phyloP scores from a whole-genome alignment of 2,888 invertebrate genomes.

The Philonicus albiceps region DNA sequence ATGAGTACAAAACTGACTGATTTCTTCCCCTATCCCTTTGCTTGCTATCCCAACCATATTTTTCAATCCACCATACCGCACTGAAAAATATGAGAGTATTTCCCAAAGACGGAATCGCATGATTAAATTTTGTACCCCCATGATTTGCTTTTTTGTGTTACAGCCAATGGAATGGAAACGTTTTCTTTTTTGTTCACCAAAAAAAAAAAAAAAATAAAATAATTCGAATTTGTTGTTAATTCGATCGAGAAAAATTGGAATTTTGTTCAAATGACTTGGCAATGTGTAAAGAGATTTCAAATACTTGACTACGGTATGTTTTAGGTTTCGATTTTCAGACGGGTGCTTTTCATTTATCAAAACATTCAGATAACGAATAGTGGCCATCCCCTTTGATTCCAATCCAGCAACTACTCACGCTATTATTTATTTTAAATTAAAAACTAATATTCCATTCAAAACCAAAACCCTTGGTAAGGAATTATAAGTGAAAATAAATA shows the following conservation, averaged over 20 bases:
- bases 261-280: conserved; percentile 33
- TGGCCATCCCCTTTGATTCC: background rate
- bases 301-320: background rate
- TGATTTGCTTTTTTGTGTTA: conserved; percentile 26
- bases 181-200: conserved; percentile 31
- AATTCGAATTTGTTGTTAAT: conserved; percentile 32
- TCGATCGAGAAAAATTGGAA: conserved; percentile 38
- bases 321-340: background rate
- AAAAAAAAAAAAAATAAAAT: too few species aligned
- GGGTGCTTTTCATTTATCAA: background rate
- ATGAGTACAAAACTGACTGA: background rate
- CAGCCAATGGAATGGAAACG: conserved; percentile 31
- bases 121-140: conserved; percentile 35
- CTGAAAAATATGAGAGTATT: background rate
- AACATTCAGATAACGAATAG: background rate
- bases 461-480: too few species aligned
- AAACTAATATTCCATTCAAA: background rate
- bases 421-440: background rate
- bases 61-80: background rate
- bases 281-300: background rate
- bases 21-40: too few species aligned
- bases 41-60: too few species aligned
- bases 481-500: too few species aligned
- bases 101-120: conserved; percentile 10
- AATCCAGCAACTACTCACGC: background rate